phyloP scores from a whole-genome alignment of 37 sponge, comb jelly and placozoan species.

The Ephydatia muelleri region DNA sequence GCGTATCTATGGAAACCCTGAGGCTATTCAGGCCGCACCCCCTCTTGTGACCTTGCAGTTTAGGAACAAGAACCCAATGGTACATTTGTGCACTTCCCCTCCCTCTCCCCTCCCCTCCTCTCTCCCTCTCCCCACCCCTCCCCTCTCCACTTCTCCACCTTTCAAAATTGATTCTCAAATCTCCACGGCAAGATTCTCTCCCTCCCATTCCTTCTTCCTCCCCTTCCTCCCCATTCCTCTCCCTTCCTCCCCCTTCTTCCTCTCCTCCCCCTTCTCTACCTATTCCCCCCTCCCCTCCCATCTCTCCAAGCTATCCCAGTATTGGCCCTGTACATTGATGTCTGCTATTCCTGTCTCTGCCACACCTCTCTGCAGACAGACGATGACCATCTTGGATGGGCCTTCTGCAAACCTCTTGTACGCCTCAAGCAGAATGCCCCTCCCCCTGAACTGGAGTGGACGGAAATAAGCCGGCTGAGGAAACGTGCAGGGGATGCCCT shows the following conservation, averaged over 20 bases:
- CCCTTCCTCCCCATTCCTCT: not conserved
- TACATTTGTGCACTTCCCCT: not conserved
- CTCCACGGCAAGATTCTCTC: too few relatives aligned
- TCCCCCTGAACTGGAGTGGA: conserved; percentile 56
- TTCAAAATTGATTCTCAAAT: too few relatives aligned
- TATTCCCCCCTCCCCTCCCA: too few relatives aligned
- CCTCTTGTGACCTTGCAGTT: conserved; percentile 48
- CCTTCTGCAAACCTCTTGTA: not conserved
- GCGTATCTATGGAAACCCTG: conserved; percentile 47
- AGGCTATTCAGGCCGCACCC: conserved; percentile 14
- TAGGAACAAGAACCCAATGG: conserved; percentile 53
- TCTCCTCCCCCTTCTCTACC: too few relatives aligned
- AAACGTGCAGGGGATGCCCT: conserved; percentile 67
- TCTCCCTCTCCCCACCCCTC: not conserved
- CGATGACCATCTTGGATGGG: conserved; percentile 19
- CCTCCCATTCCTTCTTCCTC: not conserved
- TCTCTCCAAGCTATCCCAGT: too few relatives aligned
- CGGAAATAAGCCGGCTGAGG: conserved; percentile 32
- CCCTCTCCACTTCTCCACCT: not conserved
- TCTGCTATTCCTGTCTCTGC: too few relatives aligned
- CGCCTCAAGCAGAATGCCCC: not conserved
- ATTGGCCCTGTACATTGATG: too few relatives aligned
- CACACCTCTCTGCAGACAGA: not conserved
- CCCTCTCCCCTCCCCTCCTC: too few relatives aligned
- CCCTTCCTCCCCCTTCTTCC: not conserved